Percentiles rank a stretch among this genome's conserved stretches.
These are phyloP conservation scores for Pristionchus arcanus DNA, from an alignment of 2,888 invertebrate genomes.

Conservation along the genomic window DNA sequence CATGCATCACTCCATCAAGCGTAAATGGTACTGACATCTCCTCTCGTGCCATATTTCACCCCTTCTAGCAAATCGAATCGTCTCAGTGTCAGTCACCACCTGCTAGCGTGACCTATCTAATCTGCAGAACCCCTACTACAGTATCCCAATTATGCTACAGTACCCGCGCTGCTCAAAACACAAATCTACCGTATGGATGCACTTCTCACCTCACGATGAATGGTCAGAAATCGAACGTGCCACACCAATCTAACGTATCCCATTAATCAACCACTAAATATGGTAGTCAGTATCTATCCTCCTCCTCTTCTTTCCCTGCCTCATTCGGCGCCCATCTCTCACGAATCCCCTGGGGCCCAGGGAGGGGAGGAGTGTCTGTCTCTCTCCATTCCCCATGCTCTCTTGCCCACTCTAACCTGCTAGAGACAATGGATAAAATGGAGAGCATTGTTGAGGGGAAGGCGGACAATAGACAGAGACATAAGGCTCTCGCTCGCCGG, in stretches of 20 bases:
- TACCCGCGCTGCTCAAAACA: too few relatives aligned
- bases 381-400: neutral
- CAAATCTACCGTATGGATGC: too few relatives aligned
- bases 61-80: neutral
- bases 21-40: neutral
- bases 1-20: too few relatives aligned
- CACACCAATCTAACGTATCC: neutral
- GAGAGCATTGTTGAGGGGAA: too few relatives aligned
- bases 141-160: too few relatives aligned
- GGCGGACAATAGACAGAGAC: too few relatives aligned
- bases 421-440: too few relatives aligned
- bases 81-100: neutral
- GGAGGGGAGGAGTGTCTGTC: neutral
- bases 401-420: neutral
- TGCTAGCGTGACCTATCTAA: neutral
- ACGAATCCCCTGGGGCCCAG: conserved; percentile 4
- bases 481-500: too few relatives aligned
- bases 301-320: neutral
- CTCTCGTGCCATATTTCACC: neutral
- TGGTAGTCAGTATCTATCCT: neutral
- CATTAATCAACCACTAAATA: neutral
- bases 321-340: neutral
- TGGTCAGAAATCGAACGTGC: too few relatives aligned
- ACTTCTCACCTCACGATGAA: too few relatives aligned
- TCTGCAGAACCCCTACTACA: neutral